phyloP scores from a whole-genome alignment of 37 sponge, comb jelly and placozoan species.

The Halisarca cf. caerulea region DNA sequence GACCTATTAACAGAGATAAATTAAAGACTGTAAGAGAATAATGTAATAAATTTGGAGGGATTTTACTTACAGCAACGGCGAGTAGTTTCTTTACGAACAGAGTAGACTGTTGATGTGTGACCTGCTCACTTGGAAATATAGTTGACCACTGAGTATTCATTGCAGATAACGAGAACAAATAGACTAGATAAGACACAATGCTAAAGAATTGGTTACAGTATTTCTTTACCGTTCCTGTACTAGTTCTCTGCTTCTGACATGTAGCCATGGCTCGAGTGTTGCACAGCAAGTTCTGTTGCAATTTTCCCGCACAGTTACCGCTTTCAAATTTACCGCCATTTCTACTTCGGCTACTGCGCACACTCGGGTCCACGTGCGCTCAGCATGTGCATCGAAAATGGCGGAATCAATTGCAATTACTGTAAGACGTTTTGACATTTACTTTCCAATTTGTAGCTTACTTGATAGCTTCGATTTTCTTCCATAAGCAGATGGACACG shows the following conservation, averaged over 20 bases:
- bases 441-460: too few relatives aligned
- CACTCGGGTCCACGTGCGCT: background rate
- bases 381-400: background rate
- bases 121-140: conserved; percentile 88
- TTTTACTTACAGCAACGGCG: conserved; percentile 78
- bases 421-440: too few relatives aligned
- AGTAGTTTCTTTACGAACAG: conserved; percentile 97
- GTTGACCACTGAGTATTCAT: conserved; percentile 78
- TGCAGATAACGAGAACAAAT: background rate
- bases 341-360: background rate
- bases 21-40: background rate
- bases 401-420: background rate
- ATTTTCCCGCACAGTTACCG: background rate
- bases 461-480: too few relatives aligned
- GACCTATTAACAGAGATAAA: conserved; percentile 33
- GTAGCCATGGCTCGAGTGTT: conserved; percentile 31
- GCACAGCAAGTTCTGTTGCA: background rate
- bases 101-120: conserved; percentile 89
- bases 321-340: background rate
- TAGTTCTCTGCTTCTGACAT: conserved; percentile 47
- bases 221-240: conserved; percentile 17
- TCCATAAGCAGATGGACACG: too few relatives aligned
- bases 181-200: too few relatives aligned
- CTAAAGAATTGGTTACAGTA: background rate
- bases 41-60: background rate